Base-by-base conservation (phyloP, 1,140 invertebrate species). In the Euura lappo region DNA sequence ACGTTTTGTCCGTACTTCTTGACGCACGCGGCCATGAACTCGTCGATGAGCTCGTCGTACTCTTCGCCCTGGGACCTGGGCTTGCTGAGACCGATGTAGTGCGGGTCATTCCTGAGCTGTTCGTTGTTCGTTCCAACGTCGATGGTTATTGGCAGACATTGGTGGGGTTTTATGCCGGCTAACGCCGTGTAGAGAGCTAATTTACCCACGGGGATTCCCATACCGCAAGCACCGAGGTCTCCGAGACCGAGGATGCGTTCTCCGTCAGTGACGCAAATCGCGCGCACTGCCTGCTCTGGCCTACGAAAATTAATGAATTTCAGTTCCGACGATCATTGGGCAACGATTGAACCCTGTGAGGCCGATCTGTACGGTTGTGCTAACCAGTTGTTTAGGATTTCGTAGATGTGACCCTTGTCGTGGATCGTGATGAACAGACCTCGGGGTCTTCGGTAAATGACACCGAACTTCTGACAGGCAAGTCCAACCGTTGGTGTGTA, bases 401-500 rank as follows among this genome's bases (percentile, higher is more conserved):
- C 94, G 79, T 94, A 97, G 77, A 98, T 91, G 83, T 99, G 96
- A 45, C 97, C 97, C 80, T 94, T 95, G 86, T 99, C 98, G 80
- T 99, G 95, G 78, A 99, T 98, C 0, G 98, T 98, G 69, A 99
- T 94, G 81, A 98, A 99, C 2, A 99, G 89, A 71, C 98, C 98
- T 83, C 96, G 93, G 1, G 98, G 98, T 85, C 97, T 91, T 70
- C 96, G 91, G 83, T 97, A 99, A 81, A 99, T 96, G 44, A 98
- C 91, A 45, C 98, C 97, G 83, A 98, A 99, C 80, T 98, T 96
- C 88, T 99, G 97, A 85, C 98, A 99, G 0, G 98, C 98, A 77
- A 96, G 88, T 0, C 98, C 98, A 8, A 99, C 98, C 5, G 97
- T 98, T 1, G 98, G 98, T 0, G 98, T 99, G 86, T 99, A 99